These are phyloP conservation scores for Diadophis punctatus DNA, from an alignment of 2,113 vertebrate species.

Conservation along the genomic window DNA sequence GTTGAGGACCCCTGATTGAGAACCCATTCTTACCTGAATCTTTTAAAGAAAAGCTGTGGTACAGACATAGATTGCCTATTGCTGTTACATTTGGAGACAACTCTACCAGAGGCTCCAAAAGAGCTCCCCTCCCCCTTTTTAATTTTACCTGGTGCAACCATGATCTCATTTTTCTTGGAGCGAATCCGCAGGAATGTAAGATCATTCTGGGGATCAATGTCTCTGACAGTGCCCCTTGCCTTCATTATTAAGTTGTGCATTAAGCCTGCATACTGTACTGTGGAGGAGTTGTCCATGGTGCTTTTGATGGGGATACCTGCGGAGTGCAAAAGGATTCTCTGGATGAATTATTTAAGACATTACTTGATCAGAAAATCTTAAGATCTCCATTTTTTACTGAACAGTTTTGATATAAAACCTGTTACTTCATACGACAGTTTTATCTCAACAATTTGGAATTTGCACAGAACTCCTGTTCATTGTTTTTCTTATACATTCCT, in stretches of 20 bases:
- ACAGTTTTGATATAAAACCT: not conserved
- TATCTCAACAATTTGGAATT: not conserved
- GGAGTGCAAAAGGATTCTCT: not conserved
- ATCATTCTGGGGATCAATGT: conserved; percentile 93
- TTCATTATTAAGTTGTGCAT: conserved; percentile 92
- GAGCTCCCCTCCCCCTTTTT: too few species aligned
- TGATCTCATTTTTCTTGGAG: conserved; percentile 97
- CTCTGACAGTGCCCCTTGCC: conserved; percentile 83
- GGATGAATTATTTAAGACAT: not conserved
- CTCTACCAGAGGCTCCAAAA: not conserved
- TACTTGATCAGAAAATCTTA: not conserved
- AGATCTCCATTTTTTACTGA: rapidly evolving
- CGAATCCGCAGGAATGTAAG: conserved; percentile 91
- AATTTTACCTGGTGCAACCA: conserved; percentile 91
- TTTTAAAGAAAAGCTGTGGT: not conserved
- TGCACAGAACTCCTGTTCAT: not conserved
- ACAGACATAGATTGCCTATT: not conserved
- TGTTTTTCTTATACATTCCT: not conserved
- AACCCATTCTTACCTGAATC: not conserved
- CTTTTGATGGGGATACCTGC: conserved; percentile 94
- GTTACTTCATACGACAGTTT: not conserved
- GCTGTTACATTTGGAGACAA: not conserved
- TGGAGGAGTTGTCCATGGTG: conserved; percentile 88
- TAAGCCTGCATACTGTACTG: conserved; percentile 85
- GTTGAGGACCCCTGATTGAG: not conserved